phyloP scores from a whole-genome alignment of 2,888 invertebrate genomes.

The Agonopterix alstromeriana region DNA sequence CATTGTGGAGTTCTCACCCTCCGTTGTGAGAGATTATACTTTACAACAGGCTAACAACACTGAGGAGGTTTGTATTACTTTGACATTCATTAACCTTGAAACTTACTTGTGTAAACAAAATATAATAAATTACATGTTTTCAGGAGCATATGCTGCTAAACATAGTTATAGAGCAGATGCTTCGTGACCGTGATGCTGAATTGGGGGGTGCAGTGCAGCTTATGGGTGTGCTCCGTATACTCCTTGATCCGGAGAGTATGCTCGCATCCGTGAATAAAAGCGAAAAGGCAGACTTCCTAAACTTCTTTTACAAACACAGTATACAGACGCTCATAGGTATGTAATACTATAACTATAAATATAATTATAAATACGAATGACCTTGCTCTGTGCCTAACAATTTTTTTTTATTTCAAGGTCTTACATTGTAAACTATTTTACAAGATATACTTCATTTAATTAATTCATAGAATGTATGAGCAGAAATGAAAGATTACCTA shows the following conservation, averaged over 20 bases:
- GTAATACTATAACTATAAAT: constrained; percentile 20
- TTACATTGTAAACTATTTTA: not conserved
- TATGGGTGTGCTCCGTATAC: constrained; percentile 93
- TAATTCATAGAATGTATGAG: too few species aligned
- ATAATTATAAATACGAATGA: too few species aligned
- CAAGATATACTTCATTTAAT: too few species aligned
- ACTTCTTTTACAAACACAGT: constrained; percentile 99
- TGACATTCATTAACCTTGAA: constrained; percentile 8
- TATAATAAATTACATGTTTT: constrained; percentile 25
- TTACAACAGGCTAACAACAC: constrained; percentile 93
- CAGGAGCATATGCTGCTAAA: constrained; percentile 97
- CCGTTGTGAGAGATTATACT: constrained; percentile 97
- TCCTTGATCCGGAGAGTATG: constrained; percentile 99
- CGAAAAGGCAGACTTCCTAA: constrained; percentile 98
- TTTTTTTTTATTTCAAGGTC: not conserved
- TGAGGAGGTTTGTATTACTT: constrained; percentile 82
- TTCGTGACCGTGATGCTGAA: constrained; percentile 97
- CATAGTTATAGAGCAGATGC: constrained; percentile 98
- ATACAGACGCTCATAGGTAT: constrained; percentile 95
- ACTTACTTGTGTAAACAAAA: not conserved
- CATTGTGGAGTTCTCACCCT: constrained; percentile 98
- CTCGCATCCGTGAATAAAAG: constrained; percentile 93
- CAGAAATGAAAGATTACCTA: too few species aligned
- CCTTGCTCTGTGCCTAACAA: constrained; percentile 1
- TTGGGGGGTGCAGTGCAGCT: constrained; percentile 98